Conservation (phyloP, 2,113 vertebrate genomes). For the Gallinago jamesoni region DNA sequence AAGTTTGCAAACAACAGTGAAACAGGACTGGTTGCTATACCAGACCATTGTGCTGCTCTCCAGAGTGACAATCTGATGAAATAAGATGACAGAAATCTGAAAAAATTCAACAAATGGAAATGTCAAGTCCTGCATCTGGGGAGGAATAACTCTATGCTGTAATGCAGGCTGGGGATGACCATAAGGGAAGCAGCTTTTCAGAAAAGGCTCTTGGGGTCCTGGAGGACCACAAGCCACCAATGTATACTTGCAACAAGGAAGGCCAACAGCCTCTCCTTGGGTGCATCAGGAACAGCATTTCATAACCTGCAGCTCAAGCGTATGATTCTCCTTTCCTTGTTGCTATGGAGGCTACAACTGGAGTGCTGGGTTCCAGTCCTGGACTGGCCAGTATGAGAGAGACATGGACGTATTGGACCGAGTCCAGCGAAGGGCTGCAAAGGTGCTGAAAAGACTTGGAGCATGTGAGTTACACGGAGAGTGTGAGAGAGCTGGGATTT, state of each 20-base stretch:
- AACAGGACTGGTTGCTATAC: background rate
- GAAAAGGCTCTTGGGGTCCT: background rate
- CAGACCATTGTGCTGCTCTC: background rate
- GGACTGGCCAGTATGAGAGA: background rate
- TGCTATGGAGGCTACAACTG: background rate
- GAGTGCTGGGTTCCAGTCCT: background rate
- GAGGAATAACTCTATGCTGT: background rate
- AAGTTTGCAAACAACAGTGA: background rate
- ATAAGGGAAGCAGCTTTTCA: background rate
- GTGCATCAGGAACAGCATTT: background rate
- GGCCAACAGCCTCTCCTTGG: background rate
- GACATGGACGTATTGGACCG: background rate
- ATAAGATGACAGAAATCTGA: background rate
- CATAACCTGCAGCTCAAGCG: background rate
- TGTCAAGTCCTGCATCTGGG: background rate
- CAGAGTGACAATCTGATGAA: background rate
- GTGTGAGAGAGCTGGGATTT: background rate
- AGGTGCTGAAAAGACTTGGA: background rate
- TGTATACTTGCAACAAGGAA: background rate
- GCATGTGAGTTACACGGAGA: fast-evolving
- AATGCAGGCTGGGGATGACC: background rate
- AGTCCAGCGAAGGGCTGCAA: background rate
- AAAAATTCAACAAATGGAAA: background rate
- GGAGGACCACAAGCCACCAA: background rate
- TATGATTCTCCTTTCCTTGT: background rate